Percentiles rank a stretch among this genome's conserved stretches.
phyloP scores from a whole-genome alignment of 2,113 vertebrate genomes.

The Bostrychus sinensis region DNA sequence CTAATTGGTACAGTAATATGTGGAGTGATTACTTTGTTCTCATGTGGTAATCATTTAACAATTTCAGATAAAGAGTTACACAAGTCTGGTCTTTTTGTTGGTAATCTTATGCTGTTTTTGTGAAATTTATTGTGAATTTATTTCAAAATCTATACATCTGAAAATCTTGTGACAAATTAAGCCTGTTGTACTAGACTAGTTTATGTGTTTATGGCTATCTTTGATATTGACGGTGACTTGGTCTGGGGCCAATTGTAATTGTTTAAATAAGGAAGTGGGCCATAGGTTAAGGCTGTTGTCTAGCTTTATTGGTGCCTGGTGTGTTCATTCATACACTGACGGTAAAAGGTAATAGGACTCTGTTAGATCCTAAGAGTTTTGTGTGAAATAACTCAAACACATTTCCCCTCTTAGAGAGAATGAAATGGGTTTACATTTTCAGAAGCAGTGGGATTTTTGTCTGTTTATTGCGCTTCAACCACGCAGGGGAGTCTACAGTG shows the following conservation, averaged over 20 bases:
- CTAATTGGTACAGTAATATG: no score
- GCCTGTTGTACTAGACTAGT: not conserved
- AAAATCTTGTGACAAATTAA: not conserved
- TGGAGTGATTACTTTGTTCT: no score
- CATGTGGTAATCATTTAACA: no score
- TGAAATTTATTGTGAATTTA: no score
- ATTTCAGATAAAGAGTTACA: no score
- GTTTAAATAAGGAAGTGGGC: constrained; percentile 25
- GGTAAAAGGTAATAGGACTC: no score
- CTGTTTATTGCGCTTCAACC: not conserved
- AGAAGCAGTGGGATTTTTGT: not conserved
- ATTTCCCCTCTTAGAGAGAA: not conserved
- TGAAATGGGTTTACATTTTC: not conserved
- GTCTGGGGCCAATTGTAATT: not conserved
- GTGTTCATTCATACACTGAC: not conserved
- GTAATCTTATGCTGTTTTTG: no score
- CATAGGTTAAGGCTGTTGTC: constrained; percentile 31
- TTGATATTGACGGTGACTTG: not conserved
- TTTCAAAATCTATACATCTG: not conserved
- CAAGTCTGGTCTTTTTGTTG: no score
- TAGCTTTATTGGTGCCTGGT: not conserved
- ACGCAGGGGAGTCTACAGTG: not conserved
- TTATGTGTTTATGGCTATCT: not conserved
- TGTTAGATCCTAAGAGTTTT: no score
- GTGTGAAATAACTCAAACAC: not conserved